A percentile compares a stretch with the other conserved stretches of the same genome.
These are phyloP conservation scores for Etheostoma spectabile DNA, from an alignment of 2,113 vertebrate genomes.

Conservation along the genomic window DNA sequence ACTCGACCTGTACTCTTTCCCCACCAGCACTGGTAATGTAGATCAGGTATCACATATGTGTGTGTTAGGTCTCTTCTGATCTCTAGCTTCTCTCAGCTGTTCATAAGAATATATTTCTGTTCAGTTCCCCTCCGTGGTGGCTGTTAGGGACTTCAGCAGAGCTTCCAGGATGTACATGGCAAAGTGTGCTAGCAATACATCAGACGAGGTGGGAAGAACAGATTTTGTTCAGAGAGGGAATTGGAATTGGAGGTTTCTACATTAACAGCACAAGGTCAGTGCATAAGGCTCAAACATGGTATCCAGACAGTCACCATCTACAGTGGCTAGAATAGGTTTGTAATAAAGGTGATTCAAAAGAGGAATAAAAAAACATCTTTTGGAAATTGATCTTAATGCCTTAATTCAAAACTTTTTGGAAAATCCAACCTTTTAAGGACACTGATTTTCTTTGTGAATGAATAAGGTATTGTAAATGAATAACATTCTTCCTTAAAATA, in stretches of 20 bases:
- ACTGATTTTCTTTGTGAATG: too few species aligned
- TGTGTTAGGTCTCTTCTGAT: neutral
- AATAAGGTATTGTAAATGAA: too few species aligned
- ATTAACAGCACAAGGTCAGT: constrained; percentile 3
- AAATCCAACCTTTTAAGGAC: too few species aligned
- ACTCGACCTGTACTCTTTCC: neutral
- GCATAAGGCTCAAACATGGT: neutral
- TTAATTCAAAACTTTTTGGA: too few species aligned
- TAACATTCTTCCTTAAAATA: too few species aligned
- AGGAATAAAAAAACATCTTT: too few species aligned
- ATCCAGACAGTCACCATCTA: neutral
- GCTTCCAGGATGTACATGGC: neutral
- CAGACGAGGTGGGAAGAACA: constrained; percentile 3
- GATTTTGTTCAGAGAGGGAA: neutral
- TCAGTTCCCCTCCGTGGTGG: neutral
- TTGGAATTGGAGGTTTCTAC: neutral
- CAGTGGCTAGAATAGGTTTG: too few species aligned
- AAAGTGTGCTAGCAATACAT: constrained; percentile 19
- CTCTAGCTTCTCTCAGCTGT: neutral
- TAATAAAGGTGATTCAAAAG: too few species aligned
- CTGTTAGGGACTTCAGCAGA: neutral
- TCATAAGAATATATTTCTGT: neutral
- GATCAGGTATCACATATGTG: too few species aligned
- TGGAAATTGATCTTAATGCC: too few species aligned
- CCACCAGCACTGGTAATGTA: too few species aligned